Percentiles rank a stretch among this genome's conserved stretches.
These are phyloP conservation scores for Trilocha varians DNA, from an alignment of 2,888 invertebrate genomes.

Conservation along the genomic window DNA sequence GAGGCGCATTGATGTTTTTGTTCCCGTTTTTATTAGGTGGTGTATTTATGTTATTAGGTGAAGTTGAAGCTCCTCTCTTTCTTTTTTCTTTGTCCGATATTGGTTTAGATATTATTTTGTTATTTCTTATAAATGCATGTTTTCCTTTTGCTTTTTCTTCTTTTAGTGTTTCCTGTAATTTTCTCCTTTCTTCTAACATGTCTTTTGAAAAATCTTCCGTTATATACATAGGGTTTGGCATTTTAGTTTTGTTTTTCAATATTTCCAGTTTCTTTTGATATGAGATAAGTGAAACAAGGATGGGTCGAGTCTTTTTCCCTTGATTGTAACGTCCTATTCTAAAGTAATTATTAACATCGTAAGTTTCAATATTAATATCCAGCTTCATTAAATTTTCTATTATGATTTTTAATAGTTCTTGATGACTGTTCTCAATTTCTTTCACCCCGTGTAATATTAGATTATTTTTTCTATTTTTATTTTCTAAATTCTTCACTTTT, in stretches of 20 bases:
- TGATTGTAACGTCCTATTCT: slow-evolving; percentile 7
- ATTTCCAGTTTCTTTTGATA: slow-evolving; percentile 7
- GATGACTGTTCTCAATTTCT: slow-evolving; percentile 7
- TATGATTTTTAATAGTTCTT: slow-evolving; percentile 5
- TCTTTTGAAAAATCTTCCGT: slow-evolving; percentile 13
- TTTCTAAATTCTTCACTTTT: slow-evolving; percentile 9
- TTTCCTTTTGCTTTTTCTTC: slow-evolving; percentile 10
- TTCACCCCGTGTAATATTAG: slow-evolving; percentile 10
- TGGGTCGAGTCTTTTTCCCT: slow-evolving; percentile 7
- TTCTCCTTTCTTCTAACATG: slow-evolving; percentile 7
- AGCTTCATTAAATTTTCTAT: slow-evolving; percentile 1
- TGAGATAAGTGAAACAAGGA: slow-evolving; percentile 7
- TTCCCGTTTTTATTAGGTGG: neutral
- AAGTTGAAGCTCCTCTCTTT: slow-evolving; percentile 5
- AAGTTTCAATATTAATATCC: slow-evolving; percentile 3
- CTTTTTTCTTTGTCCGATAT: slow-evolving; percentile 6
- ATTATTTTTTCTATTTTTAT: slow-evolving; percentile 8
- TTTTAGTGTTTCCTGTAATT: slow-evolving; percentile 6
- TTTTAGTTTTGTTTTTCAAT: slow-evolving; percentile 9
- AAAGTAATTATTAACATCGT: slow-evolving; percentile 3
- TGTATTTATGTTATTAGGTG: slow-evolving; percentile 2
- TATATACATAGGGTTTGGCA: slow-evolving; percentile 6
- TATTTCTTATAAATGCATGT: slow-evolving; percentile 8
- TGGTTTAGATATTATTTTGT: slow-evolving; percentile 5
- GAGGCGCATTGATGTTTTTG: slow-evolving; percentile 5